Percentiles rank a stretch among this genome's conserved stretches.
Conservation (phyloP, 2,797 vertebrate species). For the Manis crassicaudata region DNA sequence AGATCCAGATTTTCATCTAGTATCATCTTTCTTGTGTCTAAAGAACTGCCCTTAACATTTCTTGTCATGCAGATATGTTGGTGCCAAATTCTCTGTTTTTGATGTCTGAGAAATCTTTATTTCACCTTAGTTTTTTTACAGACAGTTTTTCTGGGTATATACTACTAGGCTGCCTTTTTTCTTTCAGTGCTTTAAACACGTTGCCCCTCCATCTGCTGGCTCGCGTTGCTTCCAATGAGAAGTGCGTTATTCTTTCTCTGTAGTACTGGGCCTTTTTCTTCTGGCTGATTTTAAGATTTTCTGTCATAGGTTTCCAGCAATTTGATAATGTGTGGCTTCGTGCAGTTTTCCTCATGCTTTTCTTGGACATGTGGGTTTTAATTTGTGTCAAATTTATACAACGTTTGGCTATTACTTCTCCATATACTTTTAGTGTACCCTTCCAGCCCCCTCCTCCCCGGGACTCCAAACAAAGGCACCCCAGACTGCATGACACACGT, state of each 20-base stretch:
- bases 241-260: background rate
- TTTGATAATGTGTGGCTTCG: background rate
- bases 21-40: background rate
- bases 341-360: background rate
- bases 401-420: background rate
- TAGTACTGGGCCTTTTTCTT: background rate
- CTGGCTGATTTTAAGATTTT: background rate
- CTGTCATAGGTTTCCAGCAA: background rate
- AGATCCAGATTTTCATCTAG: background rate
- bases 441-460: background rate
- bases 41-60: background rate
- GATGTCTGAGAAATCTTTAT: background rate
- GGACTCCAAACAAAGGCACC: accelerated
- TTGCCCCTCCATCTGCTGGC: background rate
- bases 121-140: background rate
- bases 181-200: accelerated
- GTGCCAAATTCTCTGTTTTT: background rate
- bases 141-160: background rate
- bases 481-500: accelerated
- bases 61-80: background rate
- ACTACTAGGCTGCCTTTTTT: background rate
- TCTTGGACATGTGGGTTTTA: background rate
- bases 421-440: background rate
- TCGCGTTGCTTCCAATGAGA: background rate
- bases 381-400: background rate